These are phyloP conservation scores for Nannobrachium achirus DNA, from an alignment of 2,113 vertebrate species.

Conservation along the genomic window DNA sequence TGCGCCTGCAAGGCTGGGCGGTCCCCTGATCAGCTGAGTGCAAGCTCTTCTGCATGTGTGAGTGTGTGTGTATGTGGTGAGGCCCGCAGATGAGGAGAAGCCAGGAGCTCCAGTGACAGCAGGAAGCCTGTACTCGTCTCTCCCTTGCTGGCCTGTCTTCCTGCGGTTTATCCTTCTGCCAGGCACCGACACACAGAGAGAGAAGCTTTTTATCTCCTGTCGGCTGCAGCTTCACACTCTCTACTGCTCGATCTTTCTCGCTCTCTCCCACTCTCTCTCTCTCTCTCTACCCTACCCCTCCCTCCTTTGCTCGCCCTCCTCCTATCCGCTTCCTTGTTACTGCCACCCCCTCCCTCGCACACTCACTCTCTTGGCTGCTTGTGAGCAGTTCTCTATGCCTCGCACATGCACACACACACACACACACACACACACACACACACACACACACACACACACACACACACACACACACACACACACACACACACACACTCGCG, in stretches of 20 bases:
- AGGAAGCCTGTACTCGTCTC: slow-evolving; percentile 49
- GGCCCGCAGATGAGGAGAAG: slow-evolving; percentile 65
- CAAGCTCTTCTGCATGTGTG: slow-evolving; percentile 43
- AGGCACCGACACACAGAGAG: slow-evolving; percentile 59
- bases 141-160: slow-evolving; percentile 42
- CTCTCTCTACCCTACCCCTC: slow-evolving; percentile 57
- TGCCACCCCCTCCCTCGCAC: slow-evolving; percentile 29
- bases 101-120: slow-evolving; percentile 64
- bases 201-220: slow-evolving; percentile 73
- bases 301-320: slow-evolving; percentile 60
- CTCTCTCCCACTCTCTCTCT: slow-evolving; percentile 36
- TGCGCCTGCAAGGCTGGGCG: slow-evolving; percentile 47
- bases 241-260: slow-evolving; percentile 63
- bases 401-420: slow-evolving; percentile 41
- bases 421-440: slow-evolving; percentile 2
- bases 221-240: slow-evolving; percentile 79
- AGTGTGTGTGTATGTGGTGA: slow-evolving; percentile 33
- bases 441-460: slow-evolving; percentile 32
- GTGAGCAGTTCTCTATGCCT: slow-evolving; percentile 53
- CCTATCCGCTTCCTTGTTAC: slow-evolving; percentile 62
- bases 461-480: slow-evolving; percentile 11
- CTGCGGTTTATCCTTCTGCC: slow-evolving; percentile 59
- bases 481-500: no score
- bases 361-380: slow-evolving; percentile 36
- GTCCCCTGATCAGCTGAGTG: slow-evolving; percentile 55